Evolutionary conservation across 2,888 invertebrate species (phyloP), one percentile per base, ranked within the genome.

Genomic region (Anaspis maculata): DNA sequence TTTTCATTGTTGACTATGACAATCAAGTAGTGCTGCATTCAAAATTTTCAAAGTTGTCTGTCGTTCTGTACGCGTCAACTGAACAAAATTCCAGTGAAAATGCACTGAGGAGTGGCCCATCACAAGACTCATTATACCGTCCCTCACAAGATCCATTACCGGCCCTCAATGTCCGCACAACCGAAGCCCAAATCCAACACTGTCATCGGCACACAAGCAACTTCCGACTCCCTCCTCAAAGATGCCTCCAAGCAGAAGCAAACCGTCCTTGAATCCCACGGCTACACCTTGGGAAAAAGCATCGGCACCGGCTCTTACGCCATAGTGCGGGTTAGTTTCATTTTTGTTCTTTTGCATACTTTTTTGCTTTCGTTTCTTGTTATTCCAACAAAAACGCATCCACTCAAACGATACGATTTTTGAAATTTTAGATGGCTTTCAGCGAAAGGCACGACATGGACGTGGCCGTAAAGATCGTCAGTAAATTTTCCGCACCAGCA

Each of bases 231-330:
- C n/a, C n/a, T n/a, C n/a, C n/a, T n/a, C n/a, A 30, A 37, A 27
- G 32, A 37, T 3, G 24, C 21, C n/a, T 57, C 57, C 38, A 63
- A 62, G 45, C 57, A 57, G 38, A 64, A 63, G 45, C 57, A 56
- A n/a, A 79, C 82, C n/a, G 81, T 85, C 27, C 71, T 87, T 19
- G 83, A 85, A 64, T 74, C 77, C 14, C 84, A 85, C 61, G 86
- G 86, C 41, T 85, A 85, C 51, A 70, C 71, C 31, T 65, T 86
- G 33, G 83, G 84, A 11, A 77, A 79, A 56, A 79, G 79, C 3
- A 83, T 87, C 46, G 86, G 86, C 3, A 76, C 77, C n/a, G 87
- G 87, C 12, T 84, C 84, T 22, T 87, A 85, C 64, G 85, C 86
- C 25, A 83, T 82, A 30, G 86, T 87, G 6, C 82, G 83, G 71